Base-by-base conservation (phyloP, 1,140 invertebrate species). In the Aphelinus atriplicis region DNA sequence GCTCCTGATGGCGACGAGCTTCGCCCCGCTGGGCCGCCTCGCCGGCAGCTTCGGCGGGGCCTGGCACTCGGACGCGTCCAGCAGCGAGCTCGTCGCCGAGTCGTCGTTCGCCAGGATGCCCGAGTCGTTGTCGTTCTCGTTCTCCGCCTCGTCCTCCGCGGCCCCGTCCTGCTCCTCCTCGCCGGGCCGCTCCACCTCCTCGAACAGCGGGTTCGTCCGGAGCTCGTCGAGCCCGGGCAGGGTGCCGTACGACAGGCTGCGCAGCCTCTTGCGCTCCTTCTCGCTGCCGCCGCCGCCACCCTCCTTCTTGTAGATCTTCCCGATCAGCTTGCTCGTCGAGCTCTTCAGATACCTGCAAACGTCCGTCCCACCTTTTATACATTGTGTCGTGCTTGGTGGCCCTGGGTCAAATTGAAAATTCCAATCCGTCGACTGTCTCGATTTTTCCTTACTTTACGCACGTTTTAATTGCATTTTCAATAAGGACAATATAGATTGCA, bases 231-330 rank as follows among this genome's bases (percentile, higher is more conserved):
- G 84, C 1, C 92, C 92, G 0, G 93, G 93, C 57, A 94, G 80
- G 3, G 92, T 91, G 1, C 93, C 93, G 77, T 94, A 94, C 0
- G 93, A 94, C 80, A 94, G 94, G 80, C 93, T 94, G 9, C 93
- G 86, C 57, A 93, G 81, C 84, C 93, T 92, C 43, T 90, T 90
- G 78, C 90, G 90, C 1, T 90, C 89, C 76, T 88, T 88, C 3
- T 71, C 69, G 46, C 42, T 42, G 62, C 3, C 7, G 46, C 88
- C 87, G 67, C 88, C 89, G 75, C 88, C 87, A 26, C 83, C 80
- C 48, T 89, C 89, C 60, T 87, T 88, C 58, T 89, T 91, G 78
- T 93, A 93, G 51, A 93, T 87, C 84, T 93, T 93, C 2, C 91
- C 92, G 56, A 93, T 88, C 79, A 93, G 89, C 85, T 87, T 90